Conservation (phyloP, 2,113 vertebrate genomes). For the Cnemophilus loriae region DNA sequence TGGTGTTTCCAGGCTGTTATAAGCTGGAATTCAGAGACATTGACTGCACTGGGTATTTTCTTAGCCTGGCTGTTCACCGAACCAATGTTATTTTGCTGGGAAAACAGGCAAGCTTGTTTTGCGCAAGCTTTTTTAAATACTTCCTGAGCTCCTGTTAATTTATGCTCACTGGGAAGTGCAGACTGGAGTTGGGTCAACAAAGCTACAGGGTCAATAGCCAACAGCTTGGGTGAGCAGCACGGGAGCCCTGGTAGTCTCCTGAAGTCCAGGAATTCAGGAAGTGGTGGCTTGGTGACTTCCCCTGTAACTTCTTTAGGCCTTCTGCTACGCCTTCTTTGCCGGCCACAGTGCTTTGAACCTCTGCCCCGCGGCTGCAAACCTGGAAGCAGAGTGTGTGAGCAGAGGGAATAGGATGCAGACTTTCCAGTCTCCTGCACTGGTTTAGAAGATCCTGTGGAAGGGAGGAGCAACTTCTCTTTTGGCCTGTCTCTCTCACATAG, state of each 20-base stretch:
- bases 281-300: background rate
- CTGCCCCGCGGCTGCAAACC: background rate
- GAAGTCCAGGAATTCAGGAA: background rate
- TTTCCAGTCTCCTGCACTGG: background rate
- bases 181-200: background rate
- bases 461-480: background rate
- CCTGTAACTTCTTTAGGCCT: background rate
- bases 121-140: background rate
- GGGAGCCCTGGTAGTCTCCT: background rate
- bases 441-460: background rate
- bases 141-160: background rate
- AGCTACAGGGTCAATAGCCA: background rate
- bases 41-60: background rate
- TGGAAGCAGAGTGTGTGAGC: background rate
- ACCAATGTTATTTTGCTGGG: background rate
- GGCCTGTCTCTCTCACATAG: background rate
- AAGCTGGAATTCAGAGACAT: background rate
- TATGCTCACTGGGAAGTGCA: background rate
- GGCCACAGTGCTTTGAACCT: background rate
- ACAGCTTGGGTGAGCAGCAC: accelerated
- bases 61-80: background rate
- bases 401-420: background rate
- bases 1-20: background rate
- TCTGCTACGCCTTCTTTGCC: background rate
- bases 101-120: background rate